Percentiles rank a stretch among this genome's conserved stretches.
Evolutionary conservation across 2,113 vertebrate species (phyloP).

Genomic region (Dasyurus viverrinus): DNA sequence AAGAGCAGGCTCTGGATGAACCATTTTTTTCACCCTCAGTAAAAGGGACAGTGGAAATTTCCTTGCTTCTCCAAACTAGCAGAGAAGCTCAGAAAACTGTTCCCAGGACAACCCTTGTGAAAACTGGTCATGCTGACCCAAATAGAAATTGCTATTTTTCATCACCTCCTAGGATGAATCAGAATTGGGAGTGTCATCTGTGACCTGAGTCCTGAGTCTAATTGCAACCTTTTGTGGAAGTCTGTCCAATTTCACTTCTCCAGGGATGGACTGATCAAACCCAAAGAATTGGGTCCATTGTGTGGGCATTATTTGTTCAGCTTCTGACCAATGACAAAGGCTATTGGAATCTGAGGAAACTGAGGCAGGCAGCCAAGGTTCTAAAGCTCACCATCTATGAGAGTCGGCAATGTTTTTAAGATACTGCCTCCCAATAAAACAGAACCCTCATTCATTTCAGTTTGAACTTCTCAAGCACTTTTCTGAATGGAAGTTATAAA

Average conservation of each 20-base stretch:
- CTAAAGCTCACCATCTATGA: neutral
- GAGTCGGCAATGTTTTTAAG: neutral
- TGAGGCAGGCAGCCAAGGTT: neutral
- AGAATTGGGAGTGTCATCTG: conserved; percentile 17
- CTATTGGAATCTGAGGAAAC: neutral
- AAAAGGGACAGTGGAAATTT: neutral
- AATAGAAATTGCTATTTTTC: conserved; percentile 56
- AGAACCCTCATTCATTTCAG: neutral
- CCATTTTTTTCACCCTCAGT: neutral
- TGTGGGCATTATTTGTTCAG: neutral
- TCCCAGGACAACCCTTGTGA: conserved; percentile 22
- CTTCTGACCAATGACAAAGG: neutral
- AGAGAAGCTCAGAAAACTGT: conserved; percentile 43
- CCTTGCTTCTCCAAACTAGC: neutral
- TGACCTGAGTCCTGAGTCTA: neutral
- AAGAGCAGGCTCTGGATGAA: neutral
- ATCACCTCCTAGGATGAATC: conserved; percentile 15
- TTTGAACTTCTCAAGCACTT: neutral
- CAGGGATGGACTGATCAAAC: neutral
- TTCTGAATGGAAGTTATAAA: neutral
- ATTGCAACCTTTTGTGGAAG: too few species aligned
- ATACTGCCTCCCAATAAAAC: neutral
- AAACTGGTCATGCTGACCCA: conserved; percentile 46
- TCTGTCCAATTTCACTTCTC: neutral
- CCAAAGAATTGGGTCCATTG: accelerated